Conservation (phyloP, 2,113 vertebrate genomes). For the Leiothrix lutea region DNA sequence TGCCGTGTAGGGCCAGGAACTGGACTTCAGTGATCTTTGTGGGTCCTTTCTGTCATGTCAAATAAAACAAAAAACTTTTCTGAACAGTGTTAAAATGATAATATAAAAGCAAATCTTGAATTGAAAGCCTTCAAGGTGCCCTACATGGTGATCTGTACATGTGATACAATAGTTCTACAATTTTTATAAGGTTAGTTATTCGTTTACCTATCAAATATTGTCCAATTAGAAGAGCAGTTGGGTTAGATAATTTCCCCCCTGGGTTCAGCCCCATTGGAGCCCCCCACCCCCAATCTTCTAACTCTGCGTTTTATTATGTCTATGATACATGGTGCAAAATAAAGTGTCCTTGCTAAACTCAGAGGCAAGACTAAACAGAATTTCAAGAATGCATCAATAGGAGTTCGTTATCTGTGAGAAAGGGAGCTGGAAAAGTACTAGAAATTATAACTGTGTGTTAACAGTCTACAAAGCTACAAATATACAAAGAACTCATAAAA, state of each 20-base stretch:
- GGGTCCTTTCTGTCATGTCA: neutral
- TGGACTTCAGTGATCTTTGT: neutral
- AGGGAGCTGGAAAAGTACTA: neutral
- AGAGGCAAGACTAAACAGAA: neutral
- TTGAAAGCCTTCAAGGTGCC: neutral
- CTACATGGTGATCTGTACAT: accelerated
- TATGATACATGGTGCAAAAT: neutral
- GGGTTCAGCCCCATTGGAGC: neutral
- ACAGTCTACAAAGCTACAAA: neutral
- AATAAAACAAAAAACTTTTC: neutral
- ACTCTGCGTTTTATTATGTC: neutral
- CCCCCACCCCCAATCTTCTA: accelerated
- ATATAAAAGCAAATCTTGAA: neutral
- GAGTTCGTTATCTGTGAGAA: neutral
- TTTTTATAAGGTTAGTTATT: neutral
- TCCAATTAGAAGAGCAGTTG: neutral
- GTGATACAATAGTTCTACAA: neutral
- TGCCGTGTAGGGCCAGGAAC: neutral
- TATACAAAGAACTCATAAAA: neutral
- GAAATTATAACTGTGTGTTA: neutral
- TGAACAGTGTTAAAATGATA: neutral
- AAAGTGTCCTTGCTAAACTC: neutral
- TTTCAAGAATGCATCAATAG: neutral
- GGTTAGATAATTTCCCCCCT: neutral
- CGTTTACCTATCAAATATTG: neutral